These are phyloP conservation scores for Toxostoma redivivum DNA, from an alignment of 2,113 vertebrate species.

Conservation along the genomic window DNA sequence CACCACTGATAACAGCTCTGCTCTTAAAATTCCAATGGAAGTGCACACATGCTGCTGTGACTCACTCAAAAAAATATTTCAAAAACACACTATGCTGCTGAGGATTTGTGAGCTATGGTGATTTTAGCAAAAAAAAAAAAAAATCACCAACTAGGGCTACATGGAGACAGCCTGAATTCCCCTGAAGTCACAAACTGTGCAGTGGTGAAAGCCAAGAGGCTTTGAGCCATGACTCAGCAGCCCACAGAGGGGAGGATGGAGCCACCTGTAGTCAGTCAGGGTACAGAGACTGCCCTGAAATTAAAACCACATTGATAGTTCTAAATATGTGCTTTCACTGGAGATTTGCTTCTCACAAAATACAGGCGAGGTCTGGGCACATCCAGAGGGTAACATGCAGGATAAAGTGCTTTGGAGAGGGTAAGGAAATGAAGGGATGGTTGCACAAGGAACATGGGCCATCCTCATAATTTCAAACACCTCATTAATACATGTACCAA, in stretches of 20 bases:
- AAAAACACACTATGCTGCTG: background rate
- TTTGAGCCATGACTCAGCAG: background rate
- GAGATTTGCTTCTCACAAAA: background rate
- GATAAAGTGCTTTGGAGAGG: background rate
- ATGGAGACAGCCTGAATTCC: accelerated
- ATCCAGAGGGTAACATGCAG: accelerated
- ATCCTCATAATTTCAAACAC: background rate
- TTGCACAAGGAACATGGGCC: accelerated
- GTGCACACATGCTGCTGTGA: background rate
- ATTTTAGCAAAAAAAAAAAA: background rate
- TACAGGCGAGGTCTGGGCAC: background rate
- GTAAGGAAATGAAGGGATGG: background rate
- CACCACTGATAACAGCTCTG: background rate
- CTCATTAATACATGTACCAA: accelerated
- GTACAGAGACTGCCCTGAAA: background rate
- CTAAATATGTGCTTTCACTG: accelerated
- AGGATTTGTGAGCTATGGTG: background rate
- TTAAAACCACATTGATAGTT: background rate
- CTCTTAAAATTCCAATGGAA: background rate
- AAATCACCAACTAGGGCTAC: background rate
- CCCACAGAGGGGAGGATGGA: background rate
- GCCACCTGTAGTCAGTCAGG: background rate
- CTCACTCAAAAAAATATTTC: background rate
- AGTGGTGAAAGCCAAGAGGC: background rate
- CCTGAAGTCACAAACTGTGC: background rate